Percentiles rank a stretch among this genome's conserved stretches.
Conservation (phyloP, 2,888 invertebrate genomes). For the Synanthedon formicaeformis region DNA sequence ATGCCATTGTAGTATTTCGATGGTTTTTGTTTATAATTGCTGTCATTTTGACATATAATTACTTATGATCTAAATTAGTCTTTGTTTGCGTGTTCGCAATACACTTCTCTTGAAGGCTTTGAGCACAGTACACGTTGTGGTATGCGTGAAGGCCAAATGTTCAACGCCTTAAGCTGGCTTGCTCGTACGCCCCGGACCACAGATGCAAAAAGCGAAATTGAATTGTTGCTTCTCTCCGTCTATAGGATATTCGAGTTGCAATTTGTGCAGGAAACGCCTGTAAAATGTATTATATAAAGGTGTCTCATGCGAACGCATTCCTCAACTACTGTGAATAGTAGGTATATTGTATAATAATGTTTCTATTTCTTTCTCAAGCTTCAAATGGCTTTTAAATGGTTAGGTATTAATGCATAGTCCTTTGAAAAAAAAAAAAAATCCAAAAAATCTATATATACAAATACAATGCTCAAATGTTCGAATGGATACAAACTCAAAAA, state of each 20-base stretch:
- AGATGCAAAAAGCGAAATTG: constrained; percentile 67
- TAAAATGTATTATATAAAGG: constrained; percentile 18
- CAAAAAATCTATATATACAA: too few species aligned
- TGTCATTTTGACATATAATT: too few species aligned
- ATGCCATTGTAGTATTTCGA: too few species aligned
- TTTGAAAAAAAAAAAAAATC: too few species aligned
- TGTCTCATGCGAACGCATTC: constrained; percentile 54
- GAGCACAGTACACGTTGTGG: constrained; percentile 18
- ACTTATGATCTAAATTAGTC: too few species aligned
- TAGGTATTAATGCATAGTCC: too few species aligned
- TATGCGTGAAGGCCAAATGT: constrained; percentile 54
- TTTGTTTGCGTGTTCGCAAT: too few species aligned
- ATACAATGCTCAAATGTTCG: too few species aligned
- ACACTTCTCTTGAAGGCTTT: not conserved
- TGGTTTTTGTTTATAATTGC: too few species aligned
- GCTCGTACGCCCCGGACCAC: constrained; percentile 39
- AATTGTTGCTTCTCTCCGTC: constrained; percentile 65
- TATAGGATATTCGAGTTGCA: constrained; percentile 36
- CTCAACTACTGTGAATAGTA: constrained; percentile 43
- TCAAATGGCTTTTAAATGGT: not conserved
- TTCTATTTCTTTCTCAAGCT: not conserved
- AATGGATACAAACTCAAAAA: too few species aligned
- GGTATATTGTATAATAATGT: not conserved
- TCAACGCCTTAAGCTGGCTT: constrained; percentile 47
- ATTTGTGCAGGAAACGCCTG: constrained; percentile 6